Evolutionary conservation across 2,113 vertebrate species (phyloP).

Genomic region (Cynopterus brachyotis): DNA sequence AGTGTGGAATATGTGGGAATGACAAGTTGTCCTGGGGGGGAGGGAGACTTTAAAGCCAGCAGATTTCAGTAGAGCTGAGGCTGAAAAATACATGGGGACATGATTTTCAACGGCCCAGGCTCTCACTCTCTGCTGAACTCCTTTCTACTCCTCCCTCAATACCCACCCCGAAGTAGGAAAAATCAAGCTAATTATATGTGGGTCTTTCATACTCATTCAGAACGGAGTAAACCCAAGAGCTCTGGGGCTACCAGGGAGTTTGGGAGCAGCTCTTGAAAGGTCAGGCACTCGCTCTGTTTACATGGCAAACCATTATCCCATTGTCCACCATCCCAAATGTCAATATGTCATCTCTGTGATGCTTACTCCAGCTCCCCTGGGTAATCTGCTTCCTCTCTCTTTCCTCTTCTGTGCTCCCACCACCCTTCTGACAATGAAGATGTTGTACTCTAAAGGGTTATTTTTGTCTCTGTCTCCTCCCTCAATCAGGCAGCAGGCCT

Average conservation of each 20-base stretch:
- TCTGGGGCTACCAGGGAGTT: not conserved
- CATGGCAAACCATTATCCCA: not conserved
- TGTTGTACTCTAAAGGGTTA: not conserved
- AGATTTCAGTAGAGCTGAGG: no score
- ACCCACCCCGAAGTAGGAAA: not conserved
- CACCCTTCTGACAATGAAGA: not conserved
- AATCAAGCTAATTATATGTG: not conserved
- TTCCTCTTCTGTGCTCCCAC: not conserved
- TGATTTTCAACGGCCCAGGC: not conserved
- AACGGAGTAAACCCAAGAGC: not conserved
- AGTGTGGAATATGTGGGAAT: not conserved
- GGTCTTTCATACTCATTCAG: not conserved
- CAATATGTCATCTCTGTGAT: not conserved
- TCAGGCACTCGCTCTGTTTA: not conserved
- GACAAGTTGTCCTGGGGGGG: not conserved
- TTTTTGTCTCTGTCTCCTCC: not conserved
- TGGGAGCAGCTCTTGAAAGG: not conserved
- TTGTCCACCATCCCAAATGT: not conserved
- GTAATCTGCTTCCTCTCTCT: not conserved
- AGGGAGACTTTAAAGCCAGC: not conserved
- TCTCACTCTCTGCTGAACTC: not conserved
- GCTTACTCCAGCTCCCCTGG: not conserved
- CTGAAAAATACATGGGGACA: not conserved
- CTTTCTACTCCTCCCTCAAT: constrained; percentile 5
- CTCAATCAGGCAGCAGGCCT: not conserved